Evolutionary conservation across 2,888 invertebrate genomes (phyloP), one percentile per base, ranked within the genome.

Genomic region (Scotopteryx bipunctaria): DNA sequence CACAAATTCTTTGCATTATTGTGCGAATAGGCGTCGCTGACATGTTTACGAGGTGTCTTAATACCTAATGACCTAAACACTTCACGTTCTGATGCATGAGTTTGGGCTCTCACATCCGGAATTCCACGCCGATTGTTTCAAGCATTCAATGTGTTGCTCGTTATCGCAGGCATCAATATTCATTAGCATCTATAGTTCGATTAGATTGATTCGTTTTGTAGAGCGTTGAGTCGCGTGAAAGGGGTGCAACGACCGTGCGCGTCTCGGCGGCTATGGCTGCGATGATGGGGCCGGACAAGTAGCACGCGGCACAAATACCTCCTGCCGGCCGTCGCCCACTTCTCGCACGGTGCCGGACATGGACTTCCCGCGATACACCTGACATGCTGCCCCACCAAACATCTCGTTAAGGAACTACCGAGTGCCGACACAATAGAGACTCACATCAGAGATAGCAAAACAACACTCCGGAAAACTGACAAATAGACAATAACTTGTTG

Each of bases 211-310:
- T 78, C 71, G 77, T 76, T 89, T 87, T 87, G 80, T 89, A 86
- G 89, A 88, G 88, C 89, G 83, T 86, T 82, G 75, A 83, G 78
- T 65, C 71, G 76, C 83, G 86, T 82, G 88, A 89, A 87, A 86
- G 83, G 85, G 86, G 89, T 87, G 87, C 86, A 86, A 86, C 73
- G 89, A 82, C 86, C 87, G 80, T 76, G 73, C 76, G 78, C 76
- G 76, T 73, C 72, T 76, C 64, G 66, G 57, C 63, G 58, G 57
- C 58, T 50, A 65, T 67, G 70, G 71, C 66, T 61, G 44, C 57
- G 61, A 60, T 59, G 61, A 69, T 64, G 57, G 60, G 60, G 59
- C 63, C 67, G 59, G 68, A 61, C 77, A 81, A 82, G 81, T 84
- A 67, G 84, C 72, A 74, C 85, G 72, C 69, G 88, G 76, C 87